Conservation (phyloP, 2,888 invertebrate genomes). For the Cephus rjabovi region DNA sequence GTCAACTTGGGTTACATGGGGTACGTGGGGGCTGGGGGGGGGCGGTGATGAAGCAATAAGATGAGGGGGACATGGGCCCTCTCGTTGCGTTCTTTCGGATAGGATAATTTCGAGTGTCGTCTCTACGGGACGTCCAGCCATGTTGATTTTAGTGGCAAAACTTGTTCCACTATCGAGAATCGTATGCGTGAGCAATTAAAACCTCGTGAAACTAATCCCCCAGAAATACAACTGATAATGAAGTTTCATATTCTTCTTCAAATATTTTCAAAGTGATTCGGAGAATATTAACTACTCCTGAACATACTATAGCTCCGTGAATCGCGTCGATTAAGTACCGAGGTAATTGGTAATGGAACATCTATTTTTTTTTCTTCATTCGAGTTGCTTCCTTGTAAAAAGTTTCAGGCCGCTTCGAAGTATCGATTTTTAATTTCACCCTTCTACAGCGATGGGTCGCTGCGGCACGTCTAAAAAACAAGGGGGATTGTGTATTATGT, state of each 20-base stretch:
- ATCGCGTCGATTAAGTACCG: constrained; percentile 3
- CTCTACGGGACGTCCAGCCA: not conserved
- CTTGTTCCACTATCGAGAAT: not conserved
- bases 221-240: not conserved
- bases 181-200: not conserved
- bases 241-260: not conserved
- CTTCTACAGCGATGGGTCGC: not conserved
- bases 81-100: not conserved
- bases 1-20: constrained; percentile 40
- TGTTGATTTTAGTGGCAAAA: not conserved
- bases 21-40: not conserved
- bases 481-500: not conserved
- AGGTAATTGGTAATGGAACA: constrained; percentile 4
- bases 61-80: not conserved
- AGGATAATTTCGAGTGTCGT: not conserved
- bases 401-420: constrained; percentile 15
- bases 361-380: not conserved
- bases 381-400: not conserved
- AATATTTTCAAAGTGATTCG: not conserved
- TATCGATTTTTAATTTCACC: constrained; percentile 11
- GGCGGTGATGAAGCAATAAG: not conserved
- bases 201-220: not conserved
- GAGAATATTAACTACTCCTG: not conserved
- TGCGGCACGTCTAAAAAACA: not conserved
- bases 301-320: constrained; percentile 3